Percentiles rank a stretch among this genome's conserved stretches.
phyloP scores from a whole-genome alignment of 2,888 invertebrate genomes.

The Stegophylla sp. region DNA sequence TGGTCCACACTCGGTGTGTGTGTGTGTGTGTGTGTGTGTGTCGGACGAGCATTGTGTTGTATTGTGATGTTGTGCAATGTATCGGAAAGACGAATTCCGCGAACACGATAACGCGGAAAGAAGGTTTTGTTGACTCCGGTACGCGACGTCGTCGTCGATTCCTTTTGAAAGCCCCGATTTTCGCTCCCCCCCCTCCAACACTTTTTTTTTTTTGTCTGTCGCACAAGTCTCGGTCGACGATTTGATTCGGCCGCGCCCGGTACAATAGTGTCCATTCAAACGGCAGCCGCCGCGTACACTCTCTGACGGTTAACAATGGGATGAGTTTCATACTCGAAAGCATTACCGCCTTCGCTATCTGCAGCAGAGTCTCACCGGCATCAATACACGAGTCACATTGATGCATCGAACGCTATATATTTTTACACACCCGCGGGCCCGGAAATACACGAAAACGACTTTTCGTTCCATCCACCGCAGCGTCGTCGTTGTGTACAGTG shows the following conservation, averaged over 20 bases:
- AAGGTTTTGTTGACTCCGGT: background rate
- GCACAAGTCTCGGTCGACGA: background rate
- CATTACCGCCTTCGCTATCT: too few species aligned
- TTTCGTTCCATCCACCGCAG: too few species aligned
- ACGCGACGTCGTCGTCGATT: background rate
- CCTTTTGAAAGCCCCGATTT: background rate
- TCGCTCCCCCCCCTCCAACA: too few species aligned
- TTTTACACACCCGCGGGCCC: too few species aligned
- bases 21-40: too few species aligned
- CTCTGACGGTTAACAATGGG: background rate
- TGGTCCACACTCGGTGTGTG: too few species aligned
- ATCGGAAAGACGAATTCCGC: slow-evolving; percentile 20
- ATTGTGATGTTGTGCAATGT: background rate
- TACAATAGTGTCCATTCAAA: background rate
- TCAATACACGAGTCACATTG: too few species aligned
- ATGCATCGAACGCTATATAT: too few species aligned
- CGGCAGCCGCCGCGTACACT: too few species aligned
- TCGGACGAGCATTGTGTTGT: background rate
- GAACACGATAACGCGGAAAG: background rate
- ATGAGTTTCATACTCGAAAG: background rate
- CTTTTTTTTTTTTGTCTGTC: background rate
- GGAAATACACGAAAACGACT: too few species aligned
- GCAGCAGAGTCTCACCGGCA: too few species aligned
- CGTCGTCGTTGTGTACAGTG: too few species aligned
- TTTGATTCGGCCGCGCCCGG: background rate